Evolutionary conservation across 1,140 invertebrate species (phyloP).

Genomic region (Penaeus chinensis): DNA sequence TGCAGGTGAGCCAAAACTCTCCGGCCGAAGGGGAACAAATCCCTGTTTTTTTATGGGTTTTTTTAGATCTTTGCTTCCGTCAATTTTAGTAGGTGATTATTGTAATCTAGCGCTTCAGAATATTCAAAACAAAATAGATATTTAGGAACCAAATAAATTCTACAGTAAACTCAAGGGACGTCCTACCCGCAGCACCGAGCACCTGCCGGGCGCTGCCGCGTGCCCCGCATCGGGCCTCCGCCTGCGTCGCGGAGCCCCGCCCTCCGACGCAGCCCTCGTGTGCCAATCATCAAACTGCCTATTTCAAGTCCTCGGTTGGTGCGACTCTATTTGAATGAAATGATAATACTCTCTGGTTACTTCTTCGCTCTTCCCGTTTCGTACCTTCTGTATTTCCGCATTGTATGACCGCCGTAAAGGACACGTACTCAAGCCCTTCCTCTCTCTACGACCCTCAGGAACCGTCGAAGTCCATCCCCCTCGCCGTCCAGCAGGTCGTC

Average conservation of each 20-base stretch:
- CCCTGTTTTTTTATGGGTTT: conserved; percentile 3
- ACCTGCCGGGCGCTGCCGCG: conserved; percentile 47
- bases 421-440: not conserved
- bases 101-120: too few species aligned
- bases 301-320: conserved; percentile 13
- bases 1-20: conserved; percentile 21
- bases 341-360: not conserved
- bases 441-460: not conserved
- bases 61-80: not conserved
- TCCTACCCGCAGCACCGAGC: conserved; percentile 47
- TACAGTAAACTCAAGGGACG: not conserved
- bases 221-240: conserved; percentile 44
- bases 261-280: conserved; percentile 35
- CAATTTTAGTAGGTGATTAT: too few species aligned
- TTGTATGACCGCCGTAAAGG: not conserved
- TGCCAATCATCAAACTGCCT: conserved; percentile 40
- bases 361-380: not conserved
- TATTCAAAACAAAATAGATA: too few species aligned
- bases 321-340: not conserved
- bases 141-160: not conserved
- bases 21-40: not conserved
- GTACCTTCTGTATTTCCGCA: too few species aligned
- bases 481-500: conserved; percentile 28
- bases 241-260: conserved; percentile 18
- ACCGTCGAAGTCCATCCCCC: conserved; percentile 33